Conservation (phyloP, 2,888 invertebrate species). For the Sminthurinus aureus region DNA sequence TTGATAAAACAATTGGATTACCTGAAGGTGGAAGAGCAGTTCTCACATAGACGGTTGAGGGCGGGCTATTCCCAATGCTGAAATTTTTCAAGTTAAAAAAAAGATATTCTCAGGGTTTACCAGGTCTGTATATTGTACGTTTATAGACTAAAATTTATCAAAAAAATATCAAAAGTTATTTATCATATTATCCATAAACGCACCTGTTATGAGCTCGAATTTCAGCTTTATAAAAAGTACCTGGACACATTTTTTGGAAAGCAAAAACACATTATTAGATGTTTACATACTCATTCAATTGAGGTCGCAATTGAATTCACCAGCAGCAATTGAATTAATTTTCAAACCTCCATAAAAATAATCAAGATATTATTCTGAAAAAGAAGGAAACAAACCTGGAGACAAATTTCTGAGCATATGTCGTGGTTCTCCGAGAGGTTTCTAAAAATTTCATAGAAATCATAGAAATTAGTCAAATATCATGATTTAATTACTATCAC, state of each 20-base stretch:
- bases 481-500: too few species aligned
- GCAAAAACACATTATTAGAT: too few species aligned
- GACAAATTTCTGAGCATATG: constrained; percentile 70
- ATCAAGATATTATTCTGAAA: too few species aligned
- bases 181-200: constrained; percentile 72
- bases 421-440: constrained; percentile 55
- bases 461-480: too few species aligned
- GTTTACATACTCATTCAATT: too few species aligned
- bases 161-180: not conserved
- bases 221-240: constrained; percentile 84
- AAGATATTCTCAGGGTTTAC: too few species aligned
- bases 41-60: constrained; percentile 80
- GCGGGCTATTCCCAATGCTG: constrained; percentile 80
- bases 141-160: too few species aligned
- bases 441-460: too few species aligned
- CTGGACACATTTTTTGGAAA: constrained; percentile 65
- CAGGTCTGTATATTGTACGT: too few species aligned
- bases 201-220: constrained; percentile 85
- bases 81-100: not conserved
- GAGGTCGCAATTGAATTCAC: too few species aligned
- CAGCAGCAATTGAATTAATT: too few species aligned
- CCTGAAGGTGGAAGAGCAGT: constrained; percentile 75
- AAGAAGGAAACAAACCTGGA: too few species aligned
- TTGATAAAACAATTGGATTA: constrained; percentile 66
- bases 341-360: constrained; percentile 67